Evolutionary conservation across 1,140 invertebrate genomes (phyloP).

Genomic region (Amyelois transitella): DNA sequence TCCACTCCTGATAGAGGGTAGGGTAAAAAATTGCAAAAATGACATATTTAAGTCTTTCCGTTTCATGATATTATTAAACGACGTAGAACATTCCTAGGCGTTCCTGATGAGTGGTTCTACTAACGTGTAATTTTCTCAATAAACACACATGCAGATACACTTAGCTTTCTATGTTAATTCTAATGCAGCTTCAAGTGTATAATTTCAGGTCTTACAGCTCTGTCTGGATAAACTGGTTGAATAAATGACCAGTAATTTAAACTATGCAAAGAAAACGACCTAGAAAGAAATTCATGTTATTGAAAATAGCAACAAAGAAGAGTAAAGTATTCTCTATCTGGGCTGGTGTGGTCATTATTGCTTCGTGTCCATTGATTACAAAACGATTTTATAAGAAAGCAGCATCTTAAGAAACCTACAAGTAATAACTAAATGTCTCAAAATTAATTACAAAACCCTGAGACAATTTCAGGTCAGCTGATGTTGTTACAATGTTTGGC

Average conservation of each 20-base stretch:
- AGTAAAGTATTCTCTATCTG: no score
- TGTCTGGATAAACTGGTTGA: background rate
- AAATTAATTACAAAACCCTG: background rate
- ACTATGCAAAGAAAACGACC: background rate
- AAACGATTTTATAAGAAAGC: no score
- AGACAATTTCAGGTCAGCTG: background rate
- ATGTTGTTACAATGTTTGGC: no score
- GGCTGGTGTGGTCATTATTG: no score
- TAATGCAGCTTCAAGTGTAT: background rate
- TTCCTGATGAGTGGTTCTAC: background rate
- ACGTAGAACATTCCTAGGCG: background rate
- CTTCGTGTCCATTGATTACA: no score
- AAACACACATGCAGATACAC: background rate
- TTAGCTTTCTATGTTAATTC: background rate
- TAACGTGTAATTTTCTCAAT: background rate
- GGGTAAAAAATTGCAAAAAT: no score
- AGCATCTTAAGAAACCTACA: background rate
- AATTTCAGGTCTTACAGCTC: background rate
- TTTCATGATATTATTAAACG: no score
- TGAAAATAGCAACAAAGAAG: no score
- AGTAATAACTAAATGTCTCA: background rate
- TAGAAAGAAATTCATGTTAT: background rate
- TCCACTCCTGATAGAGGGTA: no score
- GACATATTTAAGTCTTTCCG: no score
- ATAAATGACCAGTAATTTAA: background rate